Evolutionary conservation across 2,888 invertebrate genomes (phyloP).

Genomic region (Morinoia aosen): DNA sequence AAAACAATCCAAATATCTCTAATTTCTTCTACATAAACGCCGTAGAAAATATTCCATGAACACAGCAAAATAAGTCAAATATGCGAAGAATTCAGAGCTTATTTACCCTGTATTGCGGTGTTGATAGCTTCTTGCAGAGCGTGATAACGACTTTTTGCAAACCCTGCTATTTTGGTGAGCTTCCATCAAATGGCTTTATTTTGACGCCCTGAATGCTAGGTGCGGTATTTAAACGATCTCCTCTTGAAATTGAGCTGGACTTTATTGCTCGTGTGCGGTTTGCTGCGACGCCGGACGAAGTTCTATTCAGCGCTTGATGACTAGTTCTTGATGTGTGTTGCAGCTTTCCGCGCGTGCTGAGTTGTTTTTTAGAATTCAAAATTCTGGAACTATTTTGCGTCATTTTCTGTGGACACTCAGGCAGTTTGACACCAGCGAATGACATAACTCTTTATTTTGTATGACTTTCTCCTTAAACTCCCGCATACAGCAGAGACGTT

Average conservation of each 20-base stretch:
- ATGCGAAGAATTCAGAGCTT: background rate
- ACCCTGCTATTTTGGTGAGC: background rate
- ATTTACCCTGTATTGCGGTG: background rate
- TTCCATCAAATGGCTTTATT: background rate
- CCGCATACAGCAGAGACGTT: too few species aligned
- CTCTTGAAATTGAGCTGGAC: background rate
- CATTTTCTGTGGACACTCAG: background rate
- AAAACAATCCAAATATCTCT: too few species aligned
- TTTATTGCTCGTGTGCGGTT: background rate
- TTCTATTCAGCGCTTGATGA: background rate
- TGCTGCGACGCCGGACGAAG: background rate
- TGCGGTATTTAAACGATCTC: constrained; percentile 17
- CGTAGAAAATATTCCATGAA: too few species aligned
- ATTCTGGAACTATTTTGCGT: background rate
- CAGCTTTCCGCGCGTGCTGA: background rate
- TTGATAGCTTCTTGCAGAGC: background rate
- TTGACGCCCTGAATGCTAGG: background rate
- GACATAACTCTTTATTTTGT: background rate
- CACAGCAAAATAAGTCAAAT: too few species aligned
- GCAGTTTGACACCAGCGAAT: background rate
- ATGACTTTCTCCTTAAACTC: background rate
- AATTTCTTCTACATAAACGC: too few species aligned
- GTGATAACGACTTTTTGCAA: background rate
- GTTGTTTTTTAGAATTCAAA: background rate
- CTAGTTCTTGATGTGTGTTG: background rate